Percentiles rank a stretch among this genome's conserved stretches.
Conservation (phyloP, 2,113 vertebrate genomes). For the Grus americana region DNA sequence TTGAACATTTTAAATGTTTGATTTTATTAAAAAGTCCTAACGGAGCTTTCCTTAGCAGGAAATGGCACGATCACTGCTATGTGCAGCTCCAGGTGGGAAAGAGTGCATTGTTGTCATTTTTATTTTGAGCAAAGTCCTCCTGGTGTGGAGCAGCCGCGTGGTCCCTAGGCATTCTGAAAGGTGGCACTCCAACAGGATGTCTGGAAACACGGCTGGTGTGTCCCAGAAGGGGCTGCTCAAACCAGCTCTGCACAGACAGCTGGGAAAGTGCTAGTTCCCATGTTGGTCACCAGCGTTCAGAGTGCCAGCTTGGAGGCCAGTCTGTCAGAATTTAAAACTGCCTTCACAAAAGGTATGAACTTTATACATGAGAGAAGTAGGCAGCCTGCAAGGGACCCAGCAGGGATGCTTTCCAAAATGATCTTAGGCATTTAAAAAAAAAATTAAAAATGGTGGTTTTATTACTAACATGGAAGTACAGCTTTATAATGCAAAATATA, state of each 20-base stretch:
- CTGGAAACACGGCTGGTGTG: conserved; percentile 12
- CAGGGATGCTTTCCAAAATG: conserved; percentile 1
- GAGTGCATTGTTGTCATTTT: not conserved
- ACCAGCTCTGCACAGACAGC: conserved; percentile 41
- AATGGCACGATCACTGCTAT: not conserved
- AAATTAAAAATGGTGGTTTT: not conserved
- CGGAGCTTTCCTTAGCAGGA: not conserved
- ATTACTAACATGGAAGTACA: not conserved
- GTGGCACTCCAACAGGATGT: conserved; percentile 39
- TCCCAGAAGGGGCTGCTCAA: conserved; percentile 35
- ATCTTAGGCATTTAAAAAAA: not conserved
- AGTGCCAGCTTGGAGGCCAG: conserved; percentile 45
- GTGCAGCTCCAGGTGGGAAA: not conserved
- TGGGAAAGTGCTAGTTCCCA: conserved; percentile 24
- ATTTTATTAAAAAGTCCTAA: conserved; percentile 61
- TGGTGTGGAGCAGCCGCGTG: not conserved
- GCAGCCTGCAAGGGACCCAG: not conserved
- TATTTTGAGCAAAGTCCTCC: not conserved
- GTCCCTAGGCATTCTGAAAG: conserved; percentile 16
- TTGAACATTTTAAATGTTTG: conserved; percentile 56
- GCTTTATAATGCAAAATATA: not conserved
- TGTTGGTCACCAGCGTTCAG: conserved; percentile 11
- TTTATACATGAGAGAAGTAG: conserved; percentile 39
- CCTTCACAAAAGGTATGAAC: conserved; percentile 24
- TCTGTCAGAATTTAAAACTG: conserved; percentile 39